These are phyloP conservation scores for Drosophila kanekoi DNA, from an alignment of 2,888 invertebrate species.

Conservation along the genomic window DNA sequence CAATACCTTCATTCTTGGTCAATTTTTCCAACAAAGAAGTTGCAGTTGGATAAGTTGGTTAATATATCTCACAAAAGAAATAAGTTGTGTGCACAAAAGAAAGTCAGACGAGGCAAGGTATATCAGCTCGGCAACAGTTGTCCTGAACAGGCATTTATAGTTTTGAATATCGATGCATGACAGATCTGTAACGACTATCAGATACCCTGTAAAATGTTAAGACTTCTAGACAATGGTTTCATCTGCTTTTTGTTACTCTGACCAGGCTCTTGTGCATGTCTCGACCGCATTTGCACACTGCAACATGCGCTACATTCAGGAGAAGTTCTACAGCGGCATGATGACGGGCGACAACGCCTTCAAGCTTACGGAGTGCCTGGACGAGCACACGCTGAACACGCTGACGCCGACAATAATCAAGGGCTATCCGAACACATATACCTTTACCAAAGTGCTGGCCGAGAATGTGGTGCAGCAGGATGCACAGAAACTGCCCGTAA, in stretches of 20 bases:
- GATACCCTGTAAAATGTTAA: too few relatives aligned
- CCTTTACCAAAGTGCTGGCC: conserved; percentile 90
- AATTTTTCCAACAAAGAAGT: too few relatives aligned
- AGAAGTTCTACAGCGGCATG: conserved; percentile 84
- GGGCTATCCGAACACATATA: conserved; percentile 89
- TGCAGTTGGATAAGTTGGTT: too few relatives aligned
- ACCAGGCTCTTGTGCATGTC: conserved; percentile 87
- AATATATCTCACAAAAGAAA: too few relatives aligned
- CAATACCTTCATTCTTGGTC: not conserved
- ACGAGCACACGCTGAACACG: conserved; percentile 84
- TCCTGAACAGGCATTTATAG: too few relatives aligned
- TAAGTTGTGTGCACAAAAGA: too few relatives aligned
- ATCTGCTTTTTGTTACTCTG: too few relatives aligned
- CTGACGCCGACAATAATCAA: conserved; percentile 83
- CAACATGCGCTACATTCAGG: conserved; percentile 84
- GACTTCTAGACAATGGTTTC: not conserved
- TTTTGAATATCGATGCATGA: too few relatives aligned
- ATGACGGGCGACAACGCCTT: conserved; percentile 84
- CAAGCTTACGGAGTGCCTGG: conserved; percentile 83
- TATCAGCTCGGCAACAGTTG: too few relatives aligned
- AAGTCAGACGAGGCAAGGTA: too few relatives aligned
- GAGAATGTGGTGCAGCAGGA: conserved; percentile 88
- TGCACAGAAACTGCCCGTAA: conserved; percentile 88
- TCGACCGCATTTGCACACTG: conserved; percentile 91
- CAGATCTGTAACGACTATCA: too few relatives aligned